These are phyloP conservation scores for Brassicogethes aeneus DNA, from an alignment of 2,888 invertebrate genomes.

Conservation along the genomic window DNA sequence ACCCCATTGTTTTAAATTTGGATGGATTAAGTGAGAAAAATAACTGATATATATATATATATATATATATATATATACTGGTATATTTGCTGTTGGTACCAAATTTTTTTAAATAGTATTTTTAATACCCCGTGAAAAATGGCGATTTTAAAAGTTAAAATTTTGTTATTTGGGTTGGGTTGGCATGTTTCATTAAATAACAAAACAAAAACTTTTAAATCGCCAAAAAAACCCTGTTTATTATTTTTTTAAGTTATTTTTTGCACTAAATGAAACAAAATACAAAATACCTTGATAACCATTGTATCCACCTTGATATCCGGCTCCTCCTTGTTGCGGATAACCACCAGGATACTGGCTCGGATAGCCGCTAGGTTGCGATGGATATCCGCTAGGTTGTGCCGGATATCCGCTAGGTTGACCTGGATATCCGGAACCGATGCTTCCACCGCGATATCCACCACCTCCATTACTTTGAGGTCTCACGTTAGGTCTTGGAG, in stretches of 20 bases:
- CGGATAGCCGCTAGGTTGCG: constrained; percentile 19
- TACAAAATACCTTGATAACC: constrained; percentile 7
- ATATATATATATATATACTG: too few relatives aligned
- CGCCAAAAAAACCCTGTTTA: neutral
- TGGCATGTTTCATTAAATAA: too few relatives aligned
- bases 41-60: too few relatives aligned
- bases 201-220: too few relatives aligned
- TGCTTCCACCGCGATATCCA: constrained; percentile 30
- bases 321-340: constrained; percentile 21
- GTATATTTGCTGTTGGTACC: too few relatives aligned
- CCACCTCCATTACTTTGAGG: constrained; percentile 28
- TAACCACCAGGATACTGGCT: constrained; percentile 17
- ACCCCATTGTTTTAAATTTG: neutral
- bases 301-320: constrained; percentile 13
- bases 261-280: constrained; percentile 1
- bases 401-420: constrained; percentile 19
- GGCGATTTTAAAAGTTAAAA: too few relatives aligned
- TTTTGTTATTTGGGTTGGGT: too few relatives aligned
- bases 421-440: constrained; percentile 16
- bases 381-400: constrained; percentile 19
- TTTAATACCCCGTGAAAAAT: too few relatives aligned
- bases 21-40: constrained; percentile 7
- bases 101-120: constrained; percentile 1
- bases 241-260: neutral
- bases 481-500: constrained; percentile 26